Evolutionary conservation across 2,113 vertebrate genomes (phyloP).

Genomic region (Misgurnus mizolepis): DNA sequence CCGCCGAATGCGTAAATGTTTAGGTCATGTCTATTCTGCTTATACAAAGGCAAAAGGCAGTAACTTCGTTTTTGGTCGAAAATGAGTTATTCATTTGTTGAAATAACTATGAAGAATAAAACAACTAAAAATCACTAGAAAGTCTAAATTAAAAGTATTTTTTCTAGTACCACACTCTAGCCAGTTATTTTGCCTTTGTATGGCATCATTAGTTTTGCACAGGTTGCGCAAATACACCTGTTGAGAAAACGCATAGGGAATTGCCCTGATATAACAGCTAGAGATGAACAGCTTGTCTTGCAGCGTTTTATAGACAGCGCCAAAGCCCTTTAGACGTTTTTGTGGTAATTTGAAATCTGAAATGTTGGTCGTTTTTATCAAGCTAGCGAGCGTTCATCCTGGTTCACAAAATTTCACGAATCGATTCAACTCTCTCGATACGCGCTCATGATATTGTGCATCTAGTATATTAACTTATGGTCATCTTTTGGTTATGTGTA

Average conservation of each 20-base stretch:
- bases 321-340: background rate
- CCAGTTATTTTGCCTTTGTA: background rate
- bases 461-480: background rate
- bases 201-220: background rate
- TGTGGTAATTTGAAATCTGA: too few species aligned
- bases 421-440: background rate
- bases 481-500: background rate
- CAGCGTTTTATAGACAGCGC: background rate
- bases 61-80: too few species aligned
- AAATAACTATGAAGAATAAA: too few species aligned
- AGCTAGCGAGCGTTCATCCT: background rate
- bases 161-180: too few species aligned
- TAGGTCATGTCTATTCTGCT: too few species aligned
- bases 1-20: too few species aligned
- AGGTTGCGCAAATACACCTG: slow-evolving; percentile 16
- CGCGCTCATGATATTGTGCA: background rate
- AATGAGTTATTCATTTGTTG: too few species aligned
- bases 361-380: background rate
- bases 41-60: too few species aligned
- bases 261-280: background rate
- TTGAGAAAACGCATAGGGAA: background rate
- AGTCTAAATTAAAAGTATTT: too few species aligned
- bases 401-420: background rate
- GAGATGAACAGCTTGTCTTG: background rate
- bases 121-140: too few species aligned